Evolutionary conservation across 2,888 invertebrate genomes (phyloP), one percentile per base, ranked within the genome.

Genomic region (Lysandra bellargus): DNA sequence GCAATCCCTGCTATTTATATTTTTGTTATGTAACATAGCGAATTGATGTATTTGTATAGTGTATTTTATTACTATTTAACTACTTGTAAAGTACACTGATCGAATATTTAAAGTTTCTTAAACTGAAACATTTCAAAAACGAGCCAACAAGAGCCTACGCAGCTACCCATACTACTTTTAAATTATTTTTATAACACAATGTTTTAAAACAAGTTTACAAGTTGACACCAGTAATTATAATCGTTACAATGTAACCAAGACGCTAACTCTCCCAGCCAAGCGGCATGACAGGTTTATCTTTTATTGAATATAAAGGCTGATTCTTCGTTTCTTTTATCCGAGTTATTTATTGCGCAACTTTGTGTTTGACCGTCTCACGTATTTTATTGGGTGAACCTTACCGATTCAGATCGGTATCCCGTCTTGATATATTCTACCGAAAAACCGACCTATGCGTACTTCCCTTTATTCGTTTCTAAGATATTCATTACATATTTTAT

Each of bases 281-380:
- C 57, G 87, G 88, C 86, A 88, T 89, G 89, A 89, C 89, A 90
- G 88, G 89, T 90, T 92, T 90, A 91, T 92, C 91, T 91, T 90
- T 92, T 93, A 93, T 93, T 93, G 92, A 92, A 93, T 91, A 92
- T 92, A 93, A 93, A 93, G 89, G 89, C 88, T 89, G 89, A 90
- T 86, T 90, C 88, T 92, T 91, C 92, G 92, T 91, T 90, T 89
- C 91, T 91, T 91, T 92, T 92, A 93, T 91, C 92, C 92, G 89
- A 89, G 92, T 93, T 93, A 94, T 94, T 94, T 94, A 94, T 94
- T 89, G 92, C 91, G 88, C 87, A 93, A 93, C 91, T 94, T 94
- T 93, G 93, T 93, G 92, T 92, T 92, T 92, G 93, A 93, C 93
- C 94, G 93, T 91, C 92, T 89, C 94, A 93, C 94, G 94, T 94